Evolutionary conservation across 2,797 vertebrate species (phyloP).

Genomic region (Fratercula arctica): DNA sequence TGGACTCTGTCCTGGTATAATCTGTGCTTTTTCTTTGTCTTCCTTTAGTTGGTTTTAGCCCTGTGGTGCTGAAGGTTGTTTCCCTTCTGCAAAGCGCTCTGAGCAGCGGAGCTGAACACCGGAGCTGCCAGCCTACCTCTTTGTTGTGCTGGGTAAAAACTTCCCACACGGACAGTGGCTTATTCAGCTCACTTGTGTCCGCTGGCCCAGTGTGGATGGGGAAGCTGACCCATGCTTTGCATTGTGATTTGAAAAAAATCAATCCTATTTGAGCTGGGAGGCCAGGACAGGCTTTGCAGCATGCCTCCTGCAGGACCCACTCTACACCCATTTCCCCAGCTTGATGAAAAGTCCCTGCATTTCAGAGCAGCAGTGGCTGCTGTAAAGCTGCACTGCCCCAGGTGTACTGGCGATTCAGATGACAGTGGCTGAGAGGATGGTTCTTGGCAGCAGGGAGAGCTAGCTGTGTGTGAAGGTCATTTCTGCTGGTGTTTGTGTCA

Average conservation of each 20-base stretch:
- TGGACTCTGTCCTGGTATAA: not conserved
- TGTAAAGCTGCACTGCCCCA: constrained; percentile 21
- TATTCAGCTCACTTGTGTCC: not conserved
- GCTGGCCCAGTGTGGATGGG: not conserved
- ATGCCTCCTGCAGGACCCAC: not conserved
- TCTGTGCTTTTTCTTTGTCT: not conserved
- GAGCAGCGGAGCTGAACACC: not conserved
- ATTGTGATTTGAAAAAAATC: not conserved
- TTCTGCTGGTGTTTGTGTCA: constrained; percentile 1
- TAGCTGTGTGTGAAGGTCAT: constrained; percentile 48
- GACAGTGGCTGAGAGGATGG: constrained; percentile 14
- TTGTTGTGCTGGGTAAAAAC: not conserved
- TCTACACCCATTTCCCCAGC: not conserved
- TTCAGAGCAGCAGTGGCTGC: not conserved
- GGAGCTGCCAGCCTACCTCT: not conserved
- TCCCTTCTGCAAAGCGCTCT: not conserved
- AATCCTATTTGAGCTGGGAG: not conserved
- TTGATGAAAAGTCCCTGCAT: not conserved
- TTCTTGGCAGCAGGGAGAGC: constrained; percentile 25
- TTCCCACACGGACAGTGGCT: not conserved
- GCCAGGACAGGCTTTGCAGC: not conserved
- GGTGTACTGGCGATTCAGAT: not conserved
- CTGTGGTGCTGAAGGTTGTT: not conserved
- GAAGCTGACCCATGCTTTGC: not conserved
- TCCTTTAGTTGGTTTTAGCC: not conserved